A percentile compares a stretch with the other conserved stretches of the same genome.
These are phyloP conservation scores for Microplitis demolitor DNA, from an alignment of 1,140 invertebrate genomes.

Conservation along the genomic window DNA sequence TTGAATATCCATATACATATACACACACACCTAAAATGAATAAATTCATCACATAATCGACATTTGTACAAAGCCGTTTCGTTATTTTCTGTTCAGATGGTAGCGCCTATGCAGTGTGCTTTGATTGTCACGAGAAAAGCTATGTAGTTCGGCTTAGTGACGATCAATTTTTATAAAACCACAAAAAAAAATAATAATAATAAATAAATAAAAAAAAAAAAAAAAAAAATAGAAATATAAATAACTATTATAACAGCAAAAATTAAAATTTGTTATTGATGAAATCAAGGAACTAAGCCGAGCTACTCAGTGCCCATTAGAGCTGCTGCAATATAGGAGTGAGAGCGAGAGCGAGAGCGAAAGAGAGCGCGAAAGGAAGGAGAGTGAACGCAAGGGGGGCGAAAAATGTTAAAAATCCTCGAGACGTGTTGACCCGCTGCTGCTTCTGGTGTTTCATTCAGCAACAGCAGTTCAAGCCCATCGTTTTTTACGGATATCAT, in stretches of 20 bases:
- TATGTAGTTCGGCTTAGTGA: conserved; percentile 58
- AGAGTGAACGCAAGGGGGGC: background rate
- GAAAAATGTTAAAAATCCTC: conserved; percentile 32
- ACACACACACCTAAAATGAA: too few species aligned
- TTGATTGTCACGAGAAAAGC: conserved; percentile 59
- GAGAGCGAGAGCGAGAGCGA: conserved; percentile 39
- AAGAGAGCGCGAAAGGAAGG: background rate
- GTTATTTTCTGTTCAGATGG: conserved; percentile 56
- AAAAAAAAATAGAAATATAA: background rate
- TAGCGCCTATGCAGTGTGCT: conserved; percentile 56
- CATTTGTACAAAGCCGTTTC: conserved; percentile 52
- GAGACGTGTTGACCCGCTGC: conserved; percentile 51
- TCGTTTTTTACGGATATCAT: conserved; percentile 62
- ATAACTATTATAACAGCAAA: background rate
- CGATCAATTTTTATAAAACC: conserved; percentile 52
- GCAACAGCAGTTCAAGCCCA: conserved; percentile 66
- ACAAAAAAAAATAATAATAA: conserved; percentile 11
- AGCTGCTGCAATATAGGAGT: conserved; percentile 41
- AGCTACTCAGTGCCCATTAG: conserved; percentile 32
- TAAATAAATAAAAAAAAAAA: conserved; percentile 5
- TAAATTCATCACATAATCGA: conserved; percentile 31
- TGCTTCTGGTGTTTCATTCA: conserved; percentile 55
- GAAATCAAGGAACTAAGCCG: conserved; percentile 15
- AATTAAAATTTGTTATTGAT: conserved; percentile 5
- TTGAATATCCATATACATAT: too few species aligned